These are phyloP conservation scores for Manis javanica DNA, from an alignment of 2,797 vertebrate species.

Conservation along the genomic window DNA sequence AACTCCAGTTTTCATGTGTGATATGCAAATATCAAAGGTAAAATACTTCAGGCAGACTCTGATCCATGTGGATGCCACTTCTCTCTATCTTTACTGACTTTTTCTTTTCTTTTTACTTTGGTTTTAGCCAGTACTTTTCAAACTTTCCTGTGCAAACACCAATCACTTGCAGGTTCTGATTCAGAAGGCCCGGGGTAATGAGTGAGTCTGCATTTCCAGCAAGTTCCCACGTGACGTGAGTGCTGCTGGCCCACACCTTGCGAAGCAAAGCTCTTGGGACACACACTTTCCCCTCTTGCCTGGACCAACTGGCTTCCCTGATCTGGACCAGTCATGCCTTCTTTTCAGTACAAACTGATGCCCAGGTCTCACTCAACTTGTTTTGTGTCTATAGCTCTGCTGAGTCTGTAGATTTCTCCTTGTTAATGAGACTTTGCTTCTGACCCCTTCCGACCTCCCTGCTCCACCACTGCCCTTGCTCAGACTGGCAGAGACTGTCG, in stretches of 20 bases:
- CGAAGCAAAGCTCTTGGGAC: neutral
- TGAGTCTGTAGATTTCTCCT: neutral
- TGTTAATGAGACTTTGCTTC: neutral
- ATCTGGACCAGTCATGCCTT: neutral
- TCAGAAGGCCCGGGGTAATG: neutral
- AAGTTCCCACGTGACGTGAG: neutral
- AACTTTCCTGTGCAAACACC: neutral
- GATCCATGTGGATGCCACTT: accelerated
- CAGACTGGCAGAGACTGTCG: neutral
- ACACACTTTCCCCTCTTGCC: neutral
- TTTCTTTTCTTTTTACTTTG: neutral
- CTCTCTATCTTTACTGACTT: neutral
- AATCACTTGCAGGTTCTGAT: neutral
- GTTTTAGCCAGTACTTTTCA: neutral
- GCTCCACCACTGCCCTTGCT: neutral
- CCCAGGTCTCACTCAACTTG: neutral
- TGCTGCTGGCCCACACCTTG: neutral
- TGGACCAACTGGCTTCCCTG: neutral
- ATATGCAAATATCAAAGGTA: neutral
- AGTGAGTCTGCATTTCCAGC: neutral
- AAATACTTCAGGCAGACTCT: neutral
- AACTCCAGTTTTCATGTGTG: neutral
- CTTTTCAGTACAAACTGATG: neutral
- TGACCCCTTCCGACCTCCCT: neutral
- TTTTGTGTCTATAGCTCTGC: neutral